A percentile compares a stretch with the other conserved stretches of the same genome.
phyloP scores from a whole-genome alignment of 2,888 invertebrate species.

The Cerastoderma edule region DNA sequence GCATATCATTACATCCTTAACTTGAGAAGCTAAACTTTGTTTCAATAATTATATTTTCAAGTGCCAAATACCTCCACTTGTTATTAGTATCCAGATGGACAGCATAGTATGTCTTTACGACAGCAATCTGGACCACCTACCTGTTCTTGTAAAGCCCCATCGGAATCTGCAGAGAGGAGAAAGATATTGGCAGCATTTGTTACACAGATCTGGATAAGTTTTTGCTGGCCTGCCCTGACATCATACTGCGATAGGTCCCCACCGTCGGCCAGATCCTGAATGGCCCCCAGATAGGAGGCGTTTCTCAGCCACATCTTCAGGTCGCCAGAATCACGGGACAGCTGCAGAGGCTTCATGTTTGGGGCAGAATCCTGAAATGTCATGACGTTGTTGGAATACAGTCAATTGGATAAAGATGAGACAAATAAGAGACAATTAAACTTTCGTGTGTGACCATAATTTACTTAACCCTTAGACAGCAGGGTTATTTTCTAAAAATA shows the following conservation, averaged over 20 bases:
- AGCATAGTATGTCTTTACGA: no score
- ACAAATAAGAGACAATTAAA: no score
- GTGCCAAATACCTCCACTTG: no score
- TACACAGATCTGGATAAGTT: slow-evolving; percentile 92
- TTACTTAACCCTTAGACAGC: no score
- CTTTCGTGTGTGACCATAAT: no score
- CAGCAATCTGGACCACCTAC: no score
- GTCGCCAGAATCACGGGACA: slow-evolving; percentile 60
- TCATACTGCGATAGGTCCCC: slow-evolving; percentile 70
- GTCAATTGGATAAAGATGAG: no score
- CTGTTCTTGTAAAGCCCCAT: slow-evolving; percentile 72
- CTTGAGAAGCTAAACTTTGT: no score
- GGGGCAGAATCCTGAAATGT: slow-evolving; percentile 76
- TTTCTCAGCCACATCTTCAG: slow-evolving; percentile 70
- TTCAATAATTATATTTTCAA: no score
- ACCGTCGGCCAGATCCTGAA: slow-evolving; percentile 76
- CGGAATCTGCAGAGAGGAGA: slow-evolving; percentile 81
- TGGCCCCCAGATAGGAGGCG: slow-evolving; percentile 79
- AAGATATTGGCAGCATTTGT: slow-evolving; percentile 98
- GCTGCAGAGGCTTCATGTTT: slow-evolving; percentile 60
- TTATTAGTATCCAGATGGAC: neutral
- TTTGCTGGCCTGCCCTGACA: slow-evolving; percentile 86
- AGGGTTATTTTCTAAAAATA: no score
- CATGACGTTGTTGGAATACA: no score
- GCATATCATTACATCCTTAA: no score